Evolutionary conservation across 1,140 invertebrate species (phyloP), one percentile per base, ranked within the genome.

Genomic region (Cotesia typhae): DNA sequence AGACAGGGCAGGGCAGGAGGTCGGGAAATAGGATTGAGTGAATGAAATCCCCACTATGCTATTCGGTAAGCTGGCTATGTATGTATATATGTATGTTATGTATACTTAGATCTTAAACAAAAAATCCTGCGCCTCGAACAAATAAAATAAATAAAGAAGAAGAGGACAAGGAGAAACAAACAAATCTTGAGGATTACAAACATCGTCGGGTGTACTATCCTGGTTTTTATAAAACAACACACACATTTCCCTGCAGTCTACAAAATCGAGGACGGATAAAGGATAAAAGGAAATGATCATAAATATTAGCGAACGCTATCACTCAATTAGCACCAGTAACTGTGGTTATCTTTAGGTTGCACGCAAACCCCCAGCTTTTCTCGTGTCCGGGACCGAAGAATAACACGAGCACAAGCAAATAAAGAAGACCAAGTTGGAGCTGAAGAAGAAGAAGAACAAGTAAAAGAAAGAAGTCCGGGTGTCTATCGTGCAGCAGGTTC

Each of bases 311-410:
- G 60, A 76, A 69, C 60, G 68, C 75, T 76, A 73, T 72, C 72
- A 75, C 74, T 75, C 74, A 75, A 75, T 75, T 75, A 75, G 74
- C 70, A 75, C 66, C 57, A 61, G 70, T 67, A 75, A 60, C 74
- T 67, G 59, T 59, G 72, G 66, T 75, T 75, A 75, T 73, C 75
- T 73, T 68, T 67, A 47, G 69, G 68, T 67, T 71, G 71, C 75
- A 71, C 74, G 71, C 75, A 55, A 76, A 71, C 65, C 71, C 72
- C 71, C 68, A 36, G 47, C 37, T 53, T 41, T 41, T 52, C 59
- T 53, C 57, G 70, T 52, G 12, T n/a, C 12, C 41, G 64, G 4
- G 41, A 47, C 6, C 41, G 10, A 57, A 57, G 17, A 57, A 57
- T 6, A 17, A 57, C 17, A 57, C n/a, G 6, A 57, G 17, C n/a